These are phyloP conservation scores for Erithacus rubecula DNA, from an alignment of 2,797 vertebrate species.

Conservation along the genomic window DNA sequence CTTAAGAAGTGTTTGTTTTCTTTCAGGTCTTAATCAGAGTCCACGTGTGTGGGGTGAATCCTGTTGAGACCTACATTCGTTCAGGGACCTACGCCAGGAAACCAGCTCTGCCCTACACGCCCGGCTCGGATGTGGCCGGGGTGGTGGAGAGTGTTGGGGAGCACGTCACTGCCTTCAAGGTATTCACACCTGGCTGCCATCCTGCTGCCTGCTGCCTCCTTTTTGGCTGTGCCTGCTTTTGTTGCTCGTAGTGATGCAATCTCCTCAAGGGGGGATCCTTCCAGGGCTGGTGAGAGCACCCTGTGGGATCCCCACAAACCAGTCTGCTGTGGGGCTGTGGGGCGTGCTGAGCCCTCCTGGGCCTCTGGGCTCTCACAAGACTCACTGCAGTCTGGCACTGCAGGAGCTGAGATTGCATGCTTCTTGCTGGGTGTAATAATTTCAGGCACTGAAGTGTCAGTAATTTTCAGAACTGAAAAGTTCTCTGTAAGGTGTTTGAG, in stretches of 20 bases:
- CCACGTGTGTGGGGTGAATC: slow-evolving; percentile 89
- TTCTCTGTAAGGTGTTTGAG: not conserved
- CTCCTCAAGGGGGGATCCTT: rapidly evolving
- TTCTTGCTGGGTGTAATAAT: not conserved
- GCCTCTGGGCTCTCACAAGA: not conserved
- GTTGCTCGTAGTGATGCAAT: not conserved
- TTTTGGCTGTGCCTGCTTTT: not conserved
- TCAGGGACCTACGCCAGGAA: slow-evolving; percentile 77
- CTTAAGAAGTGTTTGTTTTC: not conserved
- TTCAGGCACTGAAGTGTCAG: not conserved
- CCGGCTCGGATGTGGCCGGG: slow-evolving; percentile 87
- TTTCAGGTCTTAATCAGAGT: slow-evolving; percentile 89
- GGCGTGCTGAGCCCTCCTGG: too few relatives aligned
- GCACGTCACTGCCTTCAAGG: slow-evolving; percentile 82
- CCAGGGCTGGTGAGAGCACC: rapidly evolving
- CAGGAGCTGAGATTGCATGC: not conserved
- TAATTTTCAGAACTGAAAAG: not conserved
- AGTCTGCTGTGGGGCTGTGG: not conserved
- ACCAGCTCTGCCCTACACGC: slow-evolving; percentile 86
- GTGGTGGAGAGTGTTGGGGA: slow-evolving; percentile 83
- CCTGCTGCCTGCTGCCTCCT: rapidly evolving
- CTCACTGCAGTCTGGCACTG: not conserved
- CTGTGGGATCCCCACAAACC: rapidly evolving
- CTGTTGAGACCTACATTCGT: slow-evolving; percentile 92
- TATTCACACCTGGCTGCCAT: not conserved